Percentiles rank a stretch among this genome's conserved stretches.
Evolutionary conservation across 1,140 invertebrate genomes (phyloP).

Genomic region (Xylocopa sonorina): DNA sequence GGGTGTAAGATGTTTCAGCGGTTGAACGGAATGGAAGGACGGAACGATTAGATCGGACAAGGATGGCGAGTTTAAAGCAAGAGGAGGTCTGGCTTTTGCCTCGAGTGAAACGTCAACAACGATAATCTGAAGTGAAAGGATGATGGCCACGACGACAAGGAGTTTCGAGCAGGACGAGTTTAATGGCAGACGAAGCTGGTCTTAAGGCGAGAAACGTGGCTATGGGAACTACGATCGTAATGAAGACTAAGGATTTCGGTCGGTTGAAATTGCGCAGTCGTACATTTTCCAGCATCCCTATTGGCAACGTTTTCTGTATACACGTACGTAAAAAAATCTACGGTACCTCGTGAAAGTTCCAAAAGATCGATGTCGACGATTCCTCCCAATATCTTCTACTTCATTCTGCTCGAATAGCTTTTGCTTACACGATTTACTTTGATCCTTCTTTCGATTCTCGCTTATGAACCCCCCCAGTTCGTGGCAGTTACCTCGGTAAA

Average conservation of each 20-base stretch:
- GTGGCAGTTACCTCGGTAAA: neutral
- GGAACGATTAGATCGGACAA: constrained; percentile 5
- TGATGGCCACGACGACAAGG: neutral
- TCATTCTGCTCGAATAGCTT: neutral
- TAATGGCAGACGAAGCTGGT: neutral
- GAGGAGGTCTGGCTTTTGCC: constrained; percentile 16
- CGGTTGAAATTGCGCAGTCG: neutral
- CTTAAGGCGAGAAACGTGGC: neutral
- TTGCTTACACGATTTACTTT: constrained; percentile 8
- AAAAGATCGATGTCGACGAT: neutral
- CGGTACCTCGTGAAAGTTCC: neutral
- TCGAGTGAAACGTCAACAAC: constrained; percentile 35
- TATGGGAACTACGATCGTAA: neutral
- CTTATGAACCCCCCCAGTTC: constrained; percentile 7
- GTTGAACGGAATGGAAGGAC: neutral
- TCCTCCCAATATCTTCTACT: neutral
- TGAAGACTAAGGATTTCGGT: neutral
- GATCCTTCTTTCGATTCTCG: neutral
- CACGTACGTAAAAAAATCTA: neutral
- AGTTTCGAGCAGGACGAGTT: constrained; percentile 11
- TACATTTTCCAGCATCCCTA: too few species aligned
- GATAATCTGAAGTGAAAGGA: constrained; percentile 26
- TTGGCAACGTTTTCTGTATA: too few species aligned
- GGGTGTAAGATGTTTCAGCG: neutral
- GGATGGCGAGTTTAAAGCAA: constrained; percentile 15